Evolutionary conservation across 2,113 vertebrate genomes (phyloP).

Genomic region (Uropsilus gracilis): DNA sequence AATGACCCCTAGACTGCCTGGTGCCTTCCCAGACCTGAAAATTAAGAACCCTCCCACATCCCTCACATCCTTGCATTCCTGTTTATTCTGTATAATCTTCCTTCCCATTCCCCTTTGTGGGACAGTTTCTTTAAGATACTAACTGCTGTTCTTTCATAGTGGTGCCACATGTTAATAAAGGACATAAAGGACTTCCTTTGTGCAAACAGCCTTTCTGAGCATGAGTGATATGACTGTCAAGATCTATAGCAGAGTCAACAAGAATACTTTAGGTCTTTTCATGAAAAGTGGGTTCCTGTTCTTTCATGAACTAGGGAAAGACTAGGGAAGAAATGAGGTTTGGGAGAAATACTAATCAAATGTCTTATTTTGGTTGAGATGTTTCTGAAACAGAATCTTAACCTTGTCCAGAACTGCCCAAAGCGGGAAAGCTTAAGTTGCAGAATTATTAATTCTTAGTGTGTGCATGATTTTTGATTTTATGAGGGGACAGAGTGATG

Average conservation of each 20-base stretch:
- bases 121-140: no score
- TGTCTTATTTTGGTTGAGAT: background rate
- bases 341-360: background rate
- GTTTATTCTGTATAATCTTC: no score
- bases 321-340: background rate
- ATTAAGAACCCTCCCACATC: no score
- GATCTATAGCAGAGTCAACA: background rate
- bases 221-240: background rate
- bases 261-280: background rate
- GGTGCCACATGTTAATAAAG: no score
- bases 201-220: no score
- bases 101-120: no score
- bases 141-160: no score
- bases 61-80: no score
- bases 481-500: accelerated
- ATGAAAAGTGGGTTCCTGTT: background rate
- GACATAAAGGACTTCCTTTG: no score
- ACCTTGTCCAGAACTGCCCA: background rate
- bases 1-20: no score
- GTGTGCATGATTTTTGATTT: background rate
- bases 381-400: background rate
- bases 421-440: background rate
- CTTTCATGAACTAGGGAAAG: background rate
- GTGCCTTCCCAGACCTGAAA: no score
- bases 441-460: background rate